These are phyloP conservation scores for Rhorus exstirpatorius DNA, from an alignment of 2,888 invertebrate genomes.

Conservation along the genomic window DNA sequence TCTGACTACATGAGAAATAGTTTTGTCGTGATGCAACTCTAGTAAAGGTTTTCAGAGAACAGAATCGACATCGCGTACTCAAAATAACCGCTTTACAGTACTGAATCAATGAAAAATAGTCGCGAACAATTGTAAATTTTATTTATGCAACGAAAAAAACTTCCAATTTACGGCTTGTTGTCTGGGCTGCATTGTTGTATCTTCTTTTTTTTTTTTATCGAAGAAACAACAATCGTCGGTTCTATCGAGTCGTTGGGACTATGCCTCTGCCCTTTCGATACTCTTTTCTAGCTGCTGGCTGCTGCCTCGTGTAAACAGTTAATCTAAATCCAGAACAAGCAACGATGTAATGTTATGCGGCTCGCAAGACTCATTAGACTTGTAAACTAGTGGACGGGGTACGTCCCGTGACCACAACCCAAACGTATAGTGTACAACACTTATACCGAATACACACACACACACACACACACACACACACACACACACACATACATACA, in stretches of 20 bases:
- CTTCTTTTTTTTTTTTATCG: neutral
- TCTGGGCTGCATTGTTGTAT: neutral
- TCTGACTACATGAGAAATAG: too few relatives aligned
- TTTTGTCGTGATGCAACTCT: too few relatives aligned
- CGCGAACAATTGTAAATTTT: too few relatives aligned
- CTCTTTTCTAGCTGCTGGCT: constrained; percentile 60
- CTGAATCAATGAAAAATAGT: too few relatives aligned
- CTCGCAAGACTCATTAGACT: constrained; percentile 86
- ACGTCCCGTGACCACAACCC: constrained; percentile 81
- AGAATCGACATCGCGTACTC: too few relatives aligned
- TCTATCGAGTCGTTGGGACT: constrained; percentile 17
- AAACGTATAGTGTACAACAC: constrained; percentile 61
- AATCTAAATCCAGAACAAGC: constrained; percentile 86
- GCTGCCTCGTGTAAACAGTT: constrained; percentile 84
- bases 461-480: too few relatives aligned
- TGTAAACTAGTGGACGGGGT: constrained; percentile 84
- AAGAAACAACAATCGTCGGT: neutral
- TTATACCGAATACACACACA: constrained; percentile 47
- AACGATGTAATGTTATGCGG: constrained; percentile 85
- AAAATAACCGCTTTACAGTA: too few relatives aligned
- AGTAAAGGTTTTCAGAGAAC: too few relatives aligned
- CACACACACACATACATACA: too few relatives aligned
- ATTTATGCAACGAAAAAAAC: neutral
- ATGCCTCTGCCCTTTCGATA: constrained; percentile 57
- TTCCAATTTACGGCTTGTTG: neutral